phyloP scores from a whole-genome alignment of 2,113 vertebrate genomes.

The Podilymbus podiceps region DNA sequence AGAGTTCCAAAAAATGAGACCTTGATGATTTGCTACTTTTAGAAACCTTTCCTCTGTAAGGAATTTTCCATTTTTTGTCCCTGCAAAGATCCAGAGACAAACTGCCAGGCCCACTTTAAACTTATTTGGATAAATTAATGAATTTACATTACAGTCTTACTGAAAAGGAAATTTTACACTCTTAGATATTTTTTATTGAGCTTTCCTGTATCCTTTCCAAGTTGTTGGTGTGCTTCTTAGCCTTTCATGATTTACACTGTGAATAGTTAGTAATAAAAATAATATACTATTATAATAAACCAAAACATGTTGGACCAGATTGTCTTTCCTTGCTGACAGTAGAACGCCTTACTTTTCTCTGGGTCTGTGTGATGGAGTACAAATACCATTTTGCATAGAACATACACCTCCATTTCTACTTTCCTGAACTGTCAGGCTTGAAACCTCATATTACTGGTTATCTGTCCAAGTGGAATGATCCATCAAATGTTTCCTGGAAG shows the following conservation, averaged over 20 bases:
- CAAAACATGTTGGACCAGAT: not conserved
- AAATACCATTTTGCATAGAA: not conserved
- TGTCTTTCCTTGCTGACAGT: not conserved
- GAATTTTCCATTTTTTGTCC: not conserved
- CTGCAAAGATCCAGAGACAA: not conserved
- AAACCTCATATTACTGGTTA: not conserved
- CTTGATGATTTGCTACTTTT: constrained; percentile 13
- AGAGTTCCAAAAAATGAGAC: not conserved
- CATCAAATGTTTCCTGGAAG: not conserved
- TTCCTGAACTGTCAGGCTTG: not conserved
- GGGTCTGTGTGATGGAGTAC: not conserved
- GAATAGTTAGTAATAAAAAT: constrained; percentile 45
- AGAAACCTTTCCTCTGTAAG: not conserved
- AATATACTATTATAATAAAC: constrained; percentile 16
- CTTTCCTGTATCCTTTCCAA: constrained; percentile 24
- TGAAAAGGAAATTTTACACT: not conserved
- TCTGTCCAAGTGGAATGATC: not conserved
- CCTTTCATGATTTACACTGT: not conserved
- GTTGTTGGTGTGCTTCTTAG: not conserved
- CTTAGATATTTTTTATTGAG: not conserved
- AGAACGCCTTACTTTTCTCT: not conserved
- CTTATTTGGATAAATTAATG: not conserved
- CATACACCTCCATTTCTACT: not conserved
- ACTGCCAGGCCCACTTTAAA: not conserved
- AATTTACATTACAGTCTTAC: not conserved